Evolutionary conservation across 37 sponge, comb jelly and placozoan species (phyloP).

Genomic region (Spongilla lacustris): DNA sequence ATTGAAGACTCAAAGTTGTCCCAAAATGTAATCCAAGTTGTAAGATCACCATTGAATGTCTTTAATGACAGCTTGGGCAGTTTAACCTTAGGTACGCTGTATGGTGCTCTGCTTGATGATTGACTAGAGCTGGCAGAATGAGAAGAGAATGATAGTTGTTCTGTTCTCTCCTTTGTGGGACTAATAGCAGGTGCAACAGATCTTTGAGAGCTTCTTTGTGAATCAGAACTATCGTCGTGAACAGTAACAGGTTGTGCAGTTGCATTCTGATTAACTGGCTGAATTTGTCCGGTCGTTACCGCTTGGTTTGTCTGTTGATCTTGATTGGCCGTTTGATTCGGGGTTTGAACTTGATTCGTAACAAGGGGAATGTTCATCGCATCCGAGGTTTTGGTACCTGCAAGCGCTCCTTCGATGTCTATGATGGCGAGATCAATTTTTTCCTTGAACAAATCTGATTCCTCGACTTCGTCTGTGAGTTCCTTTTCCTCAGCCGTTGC

Average conservation of each 20-base stretch:
- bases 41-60: not conserved
- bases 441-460: not conserved
- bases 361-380: not conserved
- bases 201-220: too few species aligned
- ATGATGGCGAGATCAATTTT: not conserved
- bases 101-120: not conserved
- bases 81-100: slow-evolving; percentile 6
- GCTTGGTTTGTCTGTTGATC: not conserved
- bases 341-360: not conserved
- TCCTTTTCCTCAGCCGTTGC: not conserved
- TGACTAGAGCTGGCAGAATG: not conserved
- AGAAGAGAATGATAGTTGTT: not conserved
- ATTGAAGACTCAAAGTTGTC: slow-evolving; percentile 13
- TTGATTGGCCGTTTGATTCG: not conserved
- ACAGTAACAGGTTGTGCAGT: not conserved
- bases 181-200: not conserved
- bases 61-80: slow-evolving; percentile 22
- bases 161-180: not conserved
- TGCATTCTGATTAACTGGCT: too few species aligned
- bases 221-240: not conserved
- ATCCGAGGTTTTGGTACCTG: not conserved
- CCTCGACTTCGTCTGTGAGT: not conserved
- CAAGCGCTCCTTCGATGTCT: not conserved
- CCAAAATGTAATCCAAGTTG: slow-evolving; percentile 9
- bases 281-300: not conserved